Conservation (phyloP, 2,797 vertebrate genomes). For the Leuciscus waleckii region DNA sequence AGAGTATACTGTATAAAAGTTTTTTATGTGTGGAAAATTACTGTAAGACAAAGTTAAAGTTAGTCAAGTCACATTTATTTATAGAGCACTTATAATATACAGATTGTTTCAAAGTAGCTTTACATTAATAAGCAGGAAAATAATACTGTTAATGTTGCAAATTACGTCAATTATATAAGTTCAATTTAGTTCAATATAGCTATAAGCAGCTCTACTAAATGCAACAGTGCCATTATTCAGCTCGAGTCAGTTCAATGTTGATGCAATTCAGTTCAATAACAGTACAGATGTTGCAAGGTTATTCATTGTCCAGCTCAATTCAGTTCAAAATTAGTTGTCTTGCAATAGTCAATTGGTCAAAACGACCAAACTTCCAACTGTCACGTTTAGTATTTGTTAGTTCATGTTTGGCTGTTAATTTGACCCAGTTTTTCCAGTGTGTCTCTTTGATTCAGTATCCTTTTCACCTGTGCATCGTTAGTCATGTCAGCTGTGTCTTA, state of each 20-base stretch:
- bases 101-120: background rate
- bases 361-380: no score
- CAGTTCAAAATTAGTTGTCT: background rate
- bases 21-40: background rate
- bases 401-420: no score
- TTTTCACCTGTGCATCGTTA: no score
- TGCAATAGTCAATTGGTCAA: background rate
- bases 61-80: background rate
- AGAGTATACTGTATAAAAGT: no score
- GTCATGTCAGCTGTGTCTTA: no score
- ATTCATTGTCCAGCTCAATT: background rate
- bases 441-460: no score
- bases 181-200: background rate
- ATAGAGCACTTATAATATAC: background rate
- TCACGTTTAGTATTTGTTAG: no score
- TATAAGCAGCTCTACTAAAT: background rate
- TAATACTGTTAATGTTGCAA: background rate
- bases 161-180: background rate
- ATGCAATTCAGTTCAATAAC: background rate
- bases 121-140: background rate
- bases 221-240: background rate
- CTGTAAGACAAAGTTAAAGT: background rate
- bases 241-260: background rate
- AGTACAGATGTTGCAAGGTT: background rate
- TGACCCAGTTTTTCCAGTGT: no score